These are phyloP conservation scores for Nephrocerus scutellatus DNA, from an alignment of 2,888 invertebrate genomes.

Conservation along the genomic window DNA sequence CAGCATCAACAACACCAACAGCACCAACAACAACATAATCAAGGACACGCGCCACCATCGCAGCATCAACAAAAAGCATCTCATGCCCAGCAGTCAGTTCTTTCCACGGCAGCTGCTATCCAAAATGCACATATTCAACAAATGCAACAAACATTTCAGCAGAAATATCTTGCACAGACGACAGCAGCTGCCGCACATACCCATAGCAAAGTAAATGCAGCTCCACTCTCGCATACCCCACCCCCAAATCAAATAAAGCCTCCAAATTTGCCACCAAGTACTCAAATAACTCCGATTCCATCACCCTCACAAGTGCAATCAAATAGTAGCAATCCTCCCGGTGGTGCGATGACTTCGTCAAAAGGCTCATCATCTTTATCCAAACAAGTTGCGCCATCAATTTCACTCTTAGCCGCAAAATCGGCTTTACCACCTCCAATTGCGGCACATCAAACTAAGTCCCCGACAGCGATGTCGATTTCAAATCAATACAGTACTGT, in stretches of 20 bases:
- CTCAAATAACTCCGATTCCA: constrained; percentile 32
- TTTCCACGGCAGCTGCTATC: constrained; percentile 22
- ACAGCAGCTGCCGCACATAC: constrained; percentile 16
- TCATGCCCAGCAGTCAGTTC: constrained; percentile 12
- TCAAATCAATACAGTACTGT: constrained; percentile 27
- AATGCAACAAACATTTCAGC: constrained; percentile 25
- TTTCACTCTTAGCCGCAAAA: constrained; percentile 30
- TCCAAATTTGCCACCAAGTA: constrained; percentile 31
- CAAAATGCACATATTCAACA: constrained; percentile 21
- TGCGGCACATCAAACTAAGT: constrained; percentile 26
- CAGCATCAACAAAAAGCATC: constrained; percentile 27
- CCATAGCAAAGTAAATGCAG: constrained; percentile 17
- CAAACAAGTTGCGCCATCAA: constrained; percentile 26
- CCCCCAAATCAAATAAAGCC: constrained; percentile 31
- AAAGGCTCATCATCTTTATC: constrained; percentile 15
- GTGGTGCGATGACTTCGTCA: constrained; percentile 9
- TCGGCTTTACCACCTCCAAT: constrained; percentile 23
- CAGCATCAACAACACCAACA: constrained; percentile 40
- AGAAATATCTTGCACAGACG: constrained; percentile 28
- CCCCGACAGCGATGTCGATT: constrained; percentile 18
- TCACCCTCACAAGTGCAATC: constrained; percentile 15
- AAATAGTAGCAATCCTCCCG: constrained; percentile 8
- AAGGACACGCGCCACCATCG: constrained; percentile 26
- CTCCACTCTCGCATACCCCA: constrained; percentile 25
- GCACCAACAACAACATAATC: constrained; percentile 25